Evolutionary conservation across 1,140 invertebrate species (phyloP), one percentile per base, ranked within the genome.

Genomic region (Gyrodactylus bullatarudis): DNA sequence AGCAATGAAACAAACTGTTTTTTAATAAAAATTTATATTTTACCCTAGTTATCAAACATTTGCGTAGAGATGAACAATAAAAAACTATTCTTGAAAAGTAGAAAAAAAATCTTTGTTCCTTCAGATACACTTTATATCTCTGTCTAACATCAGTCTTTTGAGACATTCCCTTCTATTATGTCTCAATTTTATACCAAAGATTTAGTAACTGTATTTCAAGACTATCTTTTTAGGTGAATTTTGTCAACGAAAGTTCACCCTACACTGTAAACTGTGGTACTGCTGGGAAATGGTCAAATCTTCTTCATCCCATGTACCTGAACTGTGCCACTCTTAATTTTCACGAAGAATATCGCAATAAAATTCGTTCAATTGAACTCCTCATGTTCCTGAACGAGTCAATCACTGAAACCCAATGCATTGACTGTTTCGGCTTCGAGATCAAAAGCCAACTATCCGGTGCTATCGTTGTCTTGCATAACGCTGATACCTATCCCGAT

Each of bases 321-420:
- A 73, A 73, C 21, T 73, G 72, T 26, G 23, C 20, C n/a, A 73
- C 72, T 1, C 26, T 25, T 24, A 69, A 73, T 26, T 54, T 73
- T 20, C 20, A 73, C 21, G 21, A 1, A 1, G 1, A 27, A 19
- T 73, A 23, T 24, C 21, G 72, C 20, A 24, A 73, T 1, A 73
- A 8, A 20, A 68, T 26, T 23, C 23, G 23, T 23, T 26, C 68
- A 24, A 26, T 73, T n/a, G 72, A 73, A 26, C 1, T 73, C 1
- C 23, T 23, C 26, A 23, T 73, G 23, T 73, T 27, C 26, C 26
- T 73, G 23, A 26, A 73, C 20, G 68, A 73, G 23, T 22, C 23
- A 1, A 23, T 23, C 24, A 72, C 68, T 25, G 21, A 68, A 16
- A 69, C 23, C 2, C 20, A 73, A 1, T 73, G 72, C 26, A n/a